phyloP scores from a whole-genome alignment of 2,888 invertebrate genomes.

The Trisateles emortualis region DNA sequence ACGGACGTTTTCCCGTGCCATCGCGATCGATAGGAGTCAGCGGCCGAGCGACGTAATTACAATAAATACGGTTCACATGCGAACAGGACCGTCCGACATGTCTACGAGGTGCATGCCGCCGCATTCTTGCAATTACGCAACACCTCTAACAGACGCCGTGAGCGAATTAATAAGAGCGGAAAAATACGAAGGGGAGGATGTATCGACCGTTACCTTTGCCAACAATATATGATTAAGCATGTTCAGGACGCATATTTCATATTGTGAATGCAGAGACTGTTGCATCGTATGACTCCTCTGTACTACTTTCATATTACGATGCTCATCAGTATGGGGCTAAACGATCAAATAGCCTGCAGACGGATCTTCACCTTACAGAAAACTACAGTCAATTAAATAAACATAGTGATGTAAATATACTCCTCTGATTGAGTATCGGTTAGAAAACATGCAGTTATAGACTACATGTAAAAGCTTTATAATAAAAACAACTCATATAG shows the following conservation, averaged over 20 bases:
- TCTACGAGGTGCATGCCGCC: constrained; percentile 58
- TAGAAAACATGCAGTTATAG: too few species aligned
- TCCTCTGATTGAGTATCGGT: too few species aligned
- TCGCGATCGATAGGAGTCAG: constrained; percentile 63
- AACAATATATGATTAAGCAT: constrained; percentile 10
- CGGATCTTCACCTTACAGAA: too few species aligned
- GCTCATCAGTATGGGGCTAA: too few species aligned
- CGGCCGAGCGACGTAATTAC: constrained; percentile 75
- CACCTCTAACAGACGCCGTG: constrained; percentile 53
- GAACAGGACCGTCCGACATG: constrained; percentile 67
- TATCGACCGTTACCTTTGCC: constrained; percentile 21
- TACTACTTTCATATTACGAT: not conserved
- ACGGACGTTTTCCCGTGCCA: constrained; percentile 60
- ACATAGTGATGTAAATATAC: too few species aligned
- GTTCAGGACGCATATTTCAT: not conserved
- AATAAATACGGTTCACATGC: constrained; percentile 79
- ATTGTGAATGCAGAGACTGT: not conserved
- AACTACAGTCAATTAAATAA: too few species aligned
- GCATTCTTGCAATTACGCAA: constrained; percentile 74
- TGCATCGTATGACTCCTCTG: not conserved
- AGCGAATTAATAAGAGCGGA: constrained; percentile 44
- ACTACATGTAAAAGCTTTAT: too few species aligned
- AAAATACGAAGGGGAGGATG: constrained; percentile 25
- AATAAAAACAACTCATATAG: too few species aligned
- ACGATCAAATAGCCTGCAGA: too few species aligned